Evolutionary conservation across 53 echinoderm and acorn worm genomes (phyloP).

Genomic region (Luidia sarsii): DNA sequence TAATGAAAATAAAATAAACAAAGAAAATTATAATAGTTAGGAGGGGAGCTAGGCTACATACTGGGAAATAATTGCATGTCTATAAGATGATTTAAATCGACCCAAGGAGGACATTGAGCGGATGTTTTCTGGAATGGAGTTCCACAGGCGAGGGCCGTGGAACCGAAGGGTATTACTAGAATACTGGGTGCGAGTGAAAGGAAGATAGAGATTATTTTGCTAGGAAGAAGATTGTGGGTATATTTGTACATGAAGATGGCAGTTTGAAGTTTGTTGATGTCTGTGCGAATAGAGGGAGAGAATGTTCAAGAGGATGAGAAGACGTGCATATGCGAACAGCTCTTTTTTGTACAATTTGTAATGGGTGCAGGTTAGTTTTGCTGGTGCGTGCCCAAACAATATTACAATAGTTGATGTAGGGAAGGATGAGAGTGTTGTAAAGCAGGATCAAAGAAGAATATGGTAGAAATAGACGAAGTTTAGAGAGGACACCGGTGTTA

Average conservation of each 20-base stretch:
- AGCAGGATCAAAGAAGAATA: neutral
- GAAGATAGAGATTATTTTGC: too few species aligned
- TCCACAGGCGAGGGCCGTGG: too few species aligned
- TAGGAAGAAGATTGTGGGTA: too few species aligned
- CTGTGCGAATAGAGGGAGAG: neutral
- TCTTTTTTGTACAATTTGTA: slow-evolving; percentile 33
- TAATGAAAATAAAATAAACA: too few species aligned
- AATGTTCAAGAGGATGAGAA: neutral
- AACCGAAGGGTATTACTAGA: neutral
- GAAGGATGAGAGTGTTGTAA: slow-evolving; percentile 8
- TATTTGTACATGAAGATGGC: too few species aligned
- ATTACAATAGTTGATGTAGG: slow-evolving; percentile 10
- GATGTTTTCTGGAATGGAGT: too few species aligned
- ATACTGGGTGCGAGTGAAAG: too few species aligned
- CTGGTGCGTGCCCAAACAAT: neutral
- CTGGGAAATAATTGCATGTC: too few species aligned
- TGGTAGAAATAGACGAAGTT: slow-evolving; percentile 7
- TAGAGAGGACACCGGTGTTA: slow-evolving; percentile 1
- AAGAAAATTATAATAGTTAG: too few species aligned
- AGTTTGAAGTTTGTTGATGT: slow-evolving; percentile 2
- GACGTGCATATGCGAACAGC: slow-evolving; percentile 20
- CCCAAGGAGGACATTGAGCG: too few species aligned
- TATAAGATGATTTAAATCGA: too few species aligned
- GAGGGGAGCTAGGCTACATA: too few species aligned
- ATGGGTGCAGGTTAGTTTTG: neutral